phyloP scores from a whole-genome alignment of 1,140 invertebrate species.

The Trichonephila clavata region DNA sequence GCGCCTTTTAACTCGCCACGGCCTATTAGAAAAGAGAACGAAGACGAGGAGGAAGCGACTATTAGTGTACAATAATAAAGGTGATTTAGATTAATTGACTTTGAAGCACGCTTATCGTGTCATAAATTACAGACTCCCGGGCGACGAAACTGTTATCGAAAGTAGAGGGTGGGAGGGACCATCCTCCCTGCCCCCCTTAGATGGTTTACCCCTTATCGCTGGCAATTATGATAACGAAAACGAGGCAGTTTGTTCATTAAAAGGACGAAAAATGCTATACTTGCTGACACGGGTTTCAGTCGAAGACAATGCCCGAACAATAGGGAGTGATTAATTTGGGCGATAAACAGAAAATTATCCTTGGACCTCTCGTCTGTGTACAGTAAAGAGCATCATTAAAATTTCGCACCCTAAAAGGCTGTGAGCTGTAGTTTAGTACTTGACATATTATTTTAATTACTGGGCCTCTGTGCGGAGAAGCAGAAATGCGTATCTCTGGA shows the following conservation, averaged over 20 bases:
- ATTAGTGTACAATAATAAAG: conserved; percentile 76
- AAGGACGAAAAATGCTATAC: conserved; percentile 72
- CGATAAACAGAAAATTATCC: conserved; percentile 77
- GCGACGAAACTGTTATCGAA: conserved; percentile 62
- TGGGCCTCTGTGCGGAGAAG: conserved; percentile 13
- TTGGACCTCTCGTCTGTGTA: conserved; percentile 51
- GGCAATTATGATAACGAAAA: conserved; percentile 77
- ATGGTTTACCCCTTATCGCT: conserved; percentile 74
- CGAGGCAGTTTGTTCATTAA: conserved; percentile 76
- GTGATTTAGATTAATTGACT: conserved; percentile 77
- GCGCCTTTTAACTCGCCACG: background rate
- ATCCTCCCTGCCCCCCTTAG: conserved; percentile 36
- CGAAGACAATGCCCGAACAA: conserved; percentile 67
- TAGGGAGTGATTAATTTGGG: conserved; percentile 71
- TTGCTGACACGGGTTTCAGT: conserved; percentile 68
- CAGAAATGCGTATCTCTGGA: conserved; percentile 8
- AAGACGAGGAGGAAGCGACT: conserved; percentile 66
- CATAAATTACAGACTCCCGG: conserved; percentile 72
- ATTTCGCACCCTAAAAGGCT: conserved; percentile 49
- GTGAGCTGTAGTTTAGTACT: conserved; percentile 67
- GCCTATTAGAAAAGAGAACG: conserved; percentile 66
- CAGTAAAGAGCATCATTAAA: conserved; percentile 70
- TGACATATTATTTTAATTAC: conserved; percentile 77
- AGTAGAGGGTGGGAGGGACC: conserved; percentile 11
- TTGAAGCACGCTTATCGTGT: conserved; percentile 70